A percentile compares a stretch with the other conserved stretches of the same genome.
These are phyloP conservation scores for Choristoneura fumiferana DNA, from an alignment of 1,140 invertebrate species.

Conservation along the genomic window DNA sequence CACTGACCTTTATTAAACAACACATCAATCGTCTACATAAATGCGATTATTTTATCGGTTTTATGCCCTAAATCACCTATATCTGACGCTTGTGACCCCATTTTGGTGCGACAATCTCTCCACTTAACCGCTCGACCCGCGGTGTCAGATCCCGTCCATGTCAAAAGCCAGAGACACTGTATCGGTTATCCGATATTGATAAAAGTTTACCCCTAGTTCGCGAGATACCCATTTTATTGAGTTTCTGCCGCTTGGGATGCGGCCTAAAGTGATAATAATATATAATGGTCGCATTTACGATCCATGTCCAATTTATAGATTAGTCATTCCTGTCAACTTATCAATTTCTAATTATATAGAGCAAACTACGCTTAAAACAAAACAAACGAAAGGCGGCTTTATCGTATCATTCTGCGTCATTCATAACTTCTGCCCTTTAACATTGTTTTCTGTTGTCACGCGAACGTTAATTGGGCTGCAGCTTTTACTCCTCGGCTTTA, in stretches of 20 bases:
- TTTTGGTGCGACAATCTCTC: constrained; percentile 30
- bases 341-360: too few relatives aligned
- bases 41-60: not conserved
- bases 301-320: too few relatives aligned
- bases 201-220: constrained; percentile 28
- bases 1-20: too few relatives aligned
- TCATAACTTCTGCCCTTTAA: not conserved
- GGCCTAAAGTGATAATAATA: too few relatives aligned
- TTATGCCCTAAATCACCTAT: constrained; percentile 23
- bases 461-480: not conserved
- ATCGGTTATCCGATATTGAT: constrained; percentile 34
- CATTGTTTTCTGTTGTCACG: not conserved
- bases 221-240: constrained; percentile 1
- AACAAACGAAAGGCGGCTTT: too few relatives aligned
- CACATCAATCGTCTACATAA: too few relatives aligned
- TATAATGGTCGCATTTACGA: too few relatives aligned
- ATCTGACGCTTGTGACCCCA: constrained; percentile 33
- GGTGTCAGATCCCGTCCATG: constrained; percentile 19
- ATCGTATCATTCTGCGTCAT: too few relatives aligned
- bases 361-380: too few relatives aligned
- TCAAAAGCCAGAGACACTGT: constrained; percentile 30
- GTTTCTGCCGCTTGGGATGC: not conserved
- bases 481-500: not conserved
- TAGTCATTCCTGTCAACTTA: too few relatives aligned
- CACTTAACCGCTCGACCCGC: constrained; percentile 22